Evolutionary conservation across 2,888 invertebrate genomes (phyloP), one percentile per base, ranked within the genome.

Genomic region (Pyrrhopygopsis socrates): DNA sequence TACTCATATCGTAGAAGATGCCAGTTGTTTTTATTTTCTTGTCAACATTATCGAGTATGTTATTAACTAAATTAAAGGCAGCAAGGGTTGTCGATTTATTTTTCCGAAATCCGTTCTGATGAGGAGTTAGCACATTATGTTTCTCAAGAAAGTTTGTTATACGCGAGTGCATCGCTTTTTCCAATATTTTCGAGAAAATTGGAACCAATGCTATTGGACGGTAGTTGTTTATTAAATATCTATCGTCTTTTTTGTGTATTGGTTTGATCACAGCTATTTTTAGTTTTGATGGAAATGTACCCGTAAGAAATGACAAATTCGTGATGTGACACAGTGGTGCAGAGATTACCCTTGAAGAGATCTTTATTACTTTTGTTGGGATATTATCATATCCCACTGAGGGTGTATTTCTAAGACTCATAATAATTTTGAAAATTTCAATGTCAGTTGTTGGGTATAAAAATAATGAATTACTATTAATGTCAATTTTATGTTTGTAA

Each of bases 201-300:
- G 18, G 4, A 3, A 45, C 15, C 15, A 45, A 15, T 6, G 45
- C 45, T 3, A 45, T 45, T 2, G 65, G 65, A 4, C 30, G 29
- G 9, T 18, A 65, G 18, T 65, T 65, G 15, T 20, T 65, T 2
- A 65, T 8, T 9, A 29, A 18, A 18, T 9, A 29, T 20, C 29
- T 65, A 20, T 65, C 65, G 27, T 65, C 30, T 27, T 65, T 65
- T 65, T 65, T 65, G 11, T 29, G 18, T 11, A 30, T 29, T 29
- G 30, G 65, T 2, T 65, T 65, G 4, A 65, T 65, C 2, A 65
- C 18, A 18, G 65, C 29, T 15, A 65, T 65, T 65, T 65, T 65
- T 13, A 65, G 18, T 18, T 29, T 76, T 20, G 50, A n/a, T n/a
- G 84, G 80, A 65, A 84, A 84, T 45, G 20, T 20, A 3, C 83